Percentiles rank a stretch among this genome's conserved stretches.
Evolutionary conservation across 2,113 vertebrate species (phyloP).

Genomic region (Cygnus buccinator): DNA sequence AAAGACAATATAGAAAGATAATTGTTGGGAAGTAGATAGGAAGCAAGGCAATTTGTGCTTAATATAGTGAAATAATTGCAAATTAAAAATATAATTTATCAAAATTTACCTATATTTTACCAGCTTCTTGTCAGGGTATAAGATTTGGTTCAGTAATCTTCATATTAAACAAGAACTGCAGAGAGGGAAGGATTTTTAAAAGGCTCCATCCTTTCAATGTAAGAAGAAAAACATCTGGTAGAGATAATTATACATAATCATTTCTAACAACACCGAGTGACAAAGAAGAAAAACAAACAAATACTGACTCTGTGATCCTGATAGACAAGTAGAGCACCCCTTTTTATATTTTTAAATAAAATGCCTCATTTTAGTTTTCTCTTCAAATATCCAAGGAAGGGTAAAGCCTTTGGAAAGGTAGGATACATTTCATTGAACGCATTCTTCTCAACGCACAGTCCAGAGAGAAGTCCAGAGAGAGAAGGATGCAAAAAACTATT

Average conservation of each 20-base stretch:
- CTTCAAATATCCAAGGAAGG: neutral
- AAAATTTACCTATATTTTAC: neutral
- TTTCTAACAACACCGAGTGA: neutral
- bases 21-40: conserved; percentile 8
- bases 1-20: neutral
- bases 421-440: neutral
- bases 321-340: neutral
- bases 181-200: neutral
- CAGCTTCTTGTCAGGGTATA: neutral
- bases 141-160: neutral
- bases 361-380: neutral
- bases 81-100: neutral
- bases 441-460: neutral
- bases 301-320: neutral
- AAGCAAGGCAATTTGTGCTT: neutral
- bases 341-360: neutral
- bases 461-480: neutral
- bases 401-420: neutral
- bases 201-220: neutral
- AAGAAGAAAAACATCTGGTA: neutral
- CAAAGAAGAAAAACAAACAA: neutral
- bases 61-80: neutral
- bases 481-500: neutral
- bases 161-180: neutral
- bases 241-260: neutral